A percentile compares a stretch with the other conserved stretches of the same genome.
phyloP scores from a whole-genome alignment of 2,113 vertebrate species.

The Myocastor coypus region DNA sequence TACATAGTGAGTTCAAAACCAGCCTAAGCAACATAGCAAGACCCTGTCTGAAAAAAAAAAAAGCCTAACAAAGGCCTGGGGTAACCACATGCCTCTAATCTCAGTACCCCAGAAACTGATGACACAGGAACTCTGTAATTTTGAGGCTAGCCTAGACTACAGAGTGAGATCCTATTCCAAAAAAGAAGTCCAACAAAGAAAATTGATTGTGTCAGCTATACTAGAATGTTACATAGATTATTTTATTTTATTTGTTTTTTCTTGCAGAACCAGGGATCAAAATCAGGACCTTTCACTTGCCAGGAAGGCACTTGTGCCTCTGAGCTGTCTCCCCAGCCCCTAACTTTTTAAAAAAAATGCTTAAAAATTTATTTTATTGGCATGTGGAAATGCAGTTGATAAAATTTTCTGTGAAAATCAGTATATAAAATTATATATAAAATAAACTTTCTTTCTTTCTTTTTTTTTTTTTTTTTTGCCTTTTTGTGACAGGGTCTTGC shows the following conservation, averaged over 20 bases:
- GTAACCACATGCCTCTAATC: background rate
- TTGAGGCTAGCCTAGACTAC: background rate
- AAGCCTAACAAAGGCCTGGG: background rate
- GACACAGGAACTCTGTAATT: background rate
- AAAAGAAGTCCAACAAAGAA: constrained; percentile 29
- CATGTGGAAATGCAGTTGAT: constrained; percentile 51
- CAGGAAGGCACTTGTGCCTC: too few relatives aligned
- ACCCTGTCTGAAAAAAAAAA: too few relatives aligned
- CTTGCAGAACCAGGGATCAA: too few relatives aligned
- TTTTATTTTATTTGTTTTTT: too few relatives aligned
- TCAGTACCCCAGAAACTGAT: background rate
- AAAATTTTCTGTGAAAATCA: constrained; percentile 57
- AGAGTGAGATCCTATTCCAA: background rate
- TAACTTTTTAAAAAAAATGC: background rate
- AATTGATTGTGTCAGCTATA: constrained; percentile 34
- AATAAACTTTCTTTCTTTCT: constrained; percentile 50
- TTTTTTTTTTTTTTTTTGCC: too few relatives aligned
- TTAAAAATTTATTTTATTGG: constrained; percentile 16
- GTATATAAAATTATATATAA: constrained; percentile 56
- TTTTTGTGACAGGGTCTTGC: too few relatives aligned
- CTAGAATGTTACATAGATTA: background rate
- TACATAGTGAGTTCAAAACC: background rate
- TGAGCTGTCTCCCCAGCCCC: too few relatives aligned
- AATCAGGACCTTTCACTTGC: too few relatives aligned
- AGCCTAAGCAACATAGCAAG: background rate